phyloP scores from a whole-genome alignment of 2,113 vertebrate species.

The Periophthalmodon schlosseri region DNA sequence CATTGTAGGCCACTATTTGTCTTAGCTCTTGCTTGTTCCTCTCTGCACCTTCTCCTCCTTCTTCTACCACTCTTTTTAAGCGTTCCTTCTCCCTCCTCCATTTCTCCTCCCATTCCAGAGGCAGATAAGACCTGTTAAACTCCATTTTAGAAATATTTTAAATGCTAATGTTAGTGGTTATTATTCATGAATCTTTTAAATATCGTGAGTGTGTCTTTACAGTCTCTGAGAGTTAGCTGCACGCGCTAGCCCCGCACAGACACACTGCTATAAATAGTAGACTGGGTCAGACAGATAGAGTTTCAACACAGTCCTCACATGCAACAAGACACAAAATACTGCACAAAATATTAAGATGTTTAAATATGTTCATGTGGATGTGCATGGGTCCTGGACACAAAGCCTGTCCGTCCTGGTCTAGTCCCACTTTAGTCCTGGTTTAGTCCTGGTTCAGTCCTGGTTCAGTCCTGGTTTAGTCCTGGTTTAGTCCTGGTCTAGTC shows the following conservation, averaged over 20 bases:
- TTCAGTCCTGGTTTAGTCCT: too few relatives aligned
- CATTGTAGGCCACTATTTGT: conserved; percentile 72
- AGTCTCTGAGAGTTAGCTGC: conserved; percentile 7
- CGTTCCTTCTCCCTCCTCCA: conserved; percentile 76
- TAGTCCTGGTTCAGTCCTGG: too few relatives aligned
- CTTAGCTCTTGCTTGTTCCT: conserved; percentile 59
- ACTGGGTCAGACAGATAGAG: conserved; percentile 50
- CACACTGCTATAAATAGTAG: conserved; percentile 65
- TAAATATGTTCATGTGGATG: neutral
- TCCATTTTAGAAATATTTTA: conserved; percentile 53
- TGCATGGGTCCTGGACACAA: too few relatives aligned
- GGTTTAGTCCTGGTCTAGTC: too few relatives aligned
- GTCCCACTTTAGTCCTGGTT: too few relatives aligned
- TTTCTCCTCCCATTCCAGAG: conserved; percentile 73
- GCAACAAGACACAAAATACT: neutral
- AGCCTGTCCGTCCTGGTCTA: too few relatives aligned
- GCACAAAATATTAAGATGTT: neutral
- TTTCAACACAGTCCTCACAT: conserved; percentile 42
- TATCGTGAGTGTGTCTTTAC: neutral
- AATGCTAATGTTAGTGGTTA: neutral
- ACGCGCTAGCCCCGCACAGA: conserved; percentile 37
- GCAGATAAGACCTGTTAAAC: conserved; percentile 45
- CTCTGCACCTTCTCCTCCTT: conserved; percentile 66
- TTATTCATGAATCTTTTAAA: neutral
- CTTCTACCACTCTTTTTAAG: conserved; percentile 59